Percentiles rank a stretch among this genome's conserved stretches.
Conservation (phyloP, 2,888 invertebrate genomes). For the Serripes groenlandicus region DNA sequence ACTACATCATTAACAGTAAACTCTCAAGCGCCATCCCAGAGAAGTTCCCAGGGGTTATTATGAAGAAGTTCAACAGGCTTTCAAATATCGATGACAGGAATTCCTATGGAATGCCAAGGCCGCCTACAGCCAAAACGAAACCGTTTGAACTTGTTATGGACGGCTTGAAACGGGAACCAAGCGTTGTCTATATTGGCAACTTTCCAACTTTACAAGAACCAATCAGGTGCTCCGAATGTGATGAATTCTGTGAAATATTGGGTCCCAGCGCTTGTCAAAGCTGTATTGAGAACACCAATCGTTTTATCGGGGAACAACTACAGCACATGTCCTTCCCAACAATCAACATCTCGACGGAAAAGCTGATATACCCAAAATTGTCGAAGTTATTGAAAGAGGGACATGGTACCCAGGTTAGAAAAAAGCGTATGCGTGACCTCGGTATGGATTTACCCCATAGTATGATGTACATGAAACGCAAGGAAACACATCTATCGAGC, state of each 20-base stretch:
- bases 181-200: conserved; percentile 62
- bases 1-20: conserved; percentile 71
- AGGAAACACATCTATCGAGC: conserved; percentile 54
- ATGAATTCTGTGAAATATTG: conserved; percentile 78
- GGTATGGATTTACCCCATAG: conserved; percentile 63
- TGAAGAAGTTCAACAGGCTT: conserved; percentile 74
- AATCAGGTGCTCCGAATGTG: conserved; percentile 56
- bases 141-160: conserved; percentile 68
- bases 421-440: conserved; percentile 68
- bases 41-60: conserved; percentile 74
- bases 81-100: conserved; percentile 61
- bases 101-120: conserved; percentile 77
- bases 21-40: conserved; percentile 66
- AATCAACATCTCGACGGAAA: conserved; percentile 71
- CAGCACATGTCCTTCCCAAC: conserved; percentile 75
- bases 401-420: conserved; percentile 70
- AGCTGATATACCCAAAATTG: conserved; percentile 68
- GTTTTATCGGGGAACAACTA: conserved; percentile 76
- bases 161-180: conserved; percentile 69
- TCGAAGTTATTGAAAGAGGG: conserved; percentile 69
- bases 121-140: conserved; percentile 68
- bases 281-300: conserved; percentile 78
- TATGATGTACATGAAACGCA: conserved; percentile 45
- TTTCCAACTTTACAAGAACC: conserved; percentile 69
- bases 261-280: conserved; percentile 77